Base-by-base conservation (phyloP, 2,888 invertebrate genomes). In the Cephus nigrinus region DNA sequence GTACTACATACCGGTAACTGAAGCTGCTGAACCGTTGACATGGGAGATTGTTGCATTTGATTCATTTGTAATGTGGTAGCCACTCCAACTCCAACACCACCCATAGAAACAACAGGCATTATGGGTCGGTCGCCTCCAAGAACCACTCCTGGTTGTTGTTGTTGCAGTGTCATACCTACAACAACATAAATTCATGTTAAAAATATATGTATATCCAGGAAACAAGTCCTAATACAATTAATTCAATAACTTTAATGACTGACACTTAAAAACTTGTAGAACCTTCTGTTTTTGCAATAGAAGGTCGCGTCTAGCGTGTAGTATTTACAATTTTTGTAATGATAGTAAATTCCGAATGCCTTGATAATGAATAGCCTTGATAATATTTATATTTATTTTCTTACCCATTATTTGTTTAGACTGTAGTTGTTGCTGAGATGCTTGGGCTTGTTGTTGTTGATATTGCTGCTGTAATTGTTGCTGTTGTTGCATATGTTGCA, bases 71-170 rank as follows among this genome's bases (percentile, higher is more conserved):
- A 85, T 0, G 89, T 82, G 32, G 90, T 86, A 36, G 90, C 89
- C n/a, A 89, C 88, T 55, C 55, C 55, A 55, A 89, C 87, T n/a
- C 89, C 89, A 71, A 90, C 90, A 34, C 88, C 86, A 33, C 89
- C 86, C 92, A 95, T 94, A 0, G 95, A 95, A 0, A 95, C 95
- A 0, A 95, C 95, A 0, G 95, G 95, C 93, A 95, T 92, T 0
- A 94, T 93, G 0, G 93, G 93, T 78, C 94, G 93, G 72, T 93
- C 93, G 32, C 92, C 92, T 31, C 88, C 83, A 35, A 90, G 82
- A n/a, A 91, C 90, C 15, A 90, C 90, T 11, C 89, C 86, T 74
- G 79, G 83, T 80, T 91, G 90, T 82, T 92, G 91, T 11, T 92
- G 91, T 79, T 94, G 93, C 82, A 95, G 91, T 1, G 94, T 92